Conservation (phyloP, 92 coral and sea anemone species). For the Siderastrea radians region DNA sequence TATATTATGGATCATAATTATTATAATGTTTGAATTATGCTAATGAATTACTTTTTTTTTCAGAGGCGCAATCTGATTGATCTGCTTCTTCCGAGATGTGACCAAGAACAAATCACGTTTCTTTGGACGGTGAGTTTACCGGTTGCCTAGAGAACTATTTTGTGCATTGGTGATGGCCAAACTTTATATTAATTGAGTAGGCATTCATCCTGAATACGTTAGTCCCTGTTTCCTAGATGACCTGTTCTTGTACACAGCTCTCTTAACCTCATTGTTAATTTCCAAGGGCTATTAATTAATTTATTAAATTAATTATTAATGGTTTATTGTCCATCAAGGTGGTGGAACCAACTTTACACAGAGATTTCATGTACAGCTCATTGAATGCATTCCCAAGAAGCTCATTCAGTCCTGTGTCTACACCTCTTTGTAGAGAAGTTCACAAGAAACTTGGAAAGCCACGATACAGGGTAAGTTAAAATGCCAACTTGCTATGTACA, state of each 20-base stretch:
- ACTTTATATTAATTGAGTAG: no score
- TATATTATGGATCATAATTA: no score
- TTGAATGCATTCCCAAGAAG: constrained; percentile 93
- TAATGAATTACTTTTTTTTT: not conserved
- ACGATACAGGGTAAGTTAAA: constrained; percentile 83
- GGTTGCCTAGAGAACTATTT: no score
- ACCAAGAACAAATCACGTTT: constrained; percentile 90
- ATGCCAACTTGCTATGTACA: no score
- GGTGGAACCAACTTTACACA: constrained; percentile 94
- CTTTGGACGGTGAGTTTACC: constrained; percentile 90
- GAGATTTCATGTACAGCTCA: constrained; percentile 98
- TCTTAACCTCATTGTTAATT: no score
- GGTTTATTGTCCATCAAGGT: constrained; percentile 62
- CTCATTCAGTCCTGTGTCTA: constrained; percentile 92
- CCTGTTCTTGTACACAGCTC: no score
- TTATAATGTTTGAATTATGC: no score
- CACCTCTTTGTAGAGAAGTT: constrained; percentile 92
- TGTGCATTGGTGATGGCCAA: no score
- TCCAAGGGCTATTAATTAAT: no score
- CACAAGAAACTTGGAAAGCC: constrained; percentile 93
- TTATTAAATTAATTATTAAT: no score
- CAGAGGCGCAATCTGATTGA: constrained; percentile 91
- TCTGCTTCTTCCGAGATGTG: constrained; percentile 90
- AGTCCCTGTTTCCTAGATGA: no score
- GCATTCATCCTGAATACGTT: no score